phyloP scores from a whole-genome alignment of 2,888 invertebrate species.

The Patella caerulea region DNA sequence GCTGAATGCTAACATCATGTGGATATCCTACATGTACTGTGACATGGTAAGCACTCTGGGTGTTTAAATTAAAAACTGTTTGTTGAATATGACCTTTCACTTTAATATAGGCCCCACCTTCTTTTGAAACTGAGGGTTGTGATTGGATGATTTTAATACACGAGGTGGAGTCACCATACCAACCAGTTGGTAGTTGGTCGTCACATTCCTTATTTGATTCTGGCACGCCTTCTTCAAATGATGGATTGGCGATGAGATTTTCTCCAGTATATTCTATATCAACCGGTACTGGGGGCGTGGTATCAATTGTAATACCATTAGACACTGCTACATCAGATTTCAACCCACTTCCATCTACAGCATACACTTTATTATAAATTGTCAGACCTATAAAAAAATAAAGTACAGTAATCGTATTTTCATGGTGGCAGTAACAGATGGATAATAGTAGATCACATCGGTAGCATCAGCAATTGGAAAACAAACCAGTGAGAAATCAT shows the following conservation, averaged over 20 bases:
- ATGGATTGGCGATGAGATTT: constrained; percentile 39
- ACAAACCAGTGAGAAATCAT: no score
- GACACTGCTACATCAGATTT: constrained; percentile 40
- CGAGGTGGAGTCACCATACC: constrained; percentile 13
- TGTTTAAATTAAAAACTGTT: neutral
- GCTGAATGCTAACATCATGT: constrained; percentile 16
- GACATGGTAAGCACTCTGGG: constrained; percentile 14
- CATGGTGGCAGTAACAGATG: no score
- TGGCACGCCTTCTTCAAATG: constrained; percentile 31
- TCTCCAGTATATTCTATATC: constrained; percentile 27
- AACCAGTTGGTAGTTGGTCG: constrained; percentile 12
- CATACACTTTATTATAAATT: constrained; percentile 41
- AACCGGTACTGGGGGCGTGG: constrained; percentile 36
- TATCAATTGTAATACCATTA: constrained; percentile 46
- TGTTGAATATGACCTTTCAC: constrained; percentile 2
- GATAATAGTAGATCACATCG: no score
- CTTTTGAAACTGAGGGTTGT: neutral
- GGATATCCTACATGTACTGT: constrained; percentile 27
- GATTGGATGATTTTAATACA: constrained; percentile 9
- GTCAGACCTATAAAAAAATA: constrained; percentile 31
- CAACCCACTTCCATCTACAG: constrained; percentile 41
- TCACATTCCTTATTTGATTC: constrained; percentile 20
- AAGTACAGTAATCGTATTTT: no score
- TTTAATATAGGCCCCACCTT: neutral
- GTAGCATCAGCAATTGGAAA: no score